Evolutionary conservation across 2,797 vertebrate genomes (phyloP).

Genomic region (Hypotaenidia okinawae): DNA sequence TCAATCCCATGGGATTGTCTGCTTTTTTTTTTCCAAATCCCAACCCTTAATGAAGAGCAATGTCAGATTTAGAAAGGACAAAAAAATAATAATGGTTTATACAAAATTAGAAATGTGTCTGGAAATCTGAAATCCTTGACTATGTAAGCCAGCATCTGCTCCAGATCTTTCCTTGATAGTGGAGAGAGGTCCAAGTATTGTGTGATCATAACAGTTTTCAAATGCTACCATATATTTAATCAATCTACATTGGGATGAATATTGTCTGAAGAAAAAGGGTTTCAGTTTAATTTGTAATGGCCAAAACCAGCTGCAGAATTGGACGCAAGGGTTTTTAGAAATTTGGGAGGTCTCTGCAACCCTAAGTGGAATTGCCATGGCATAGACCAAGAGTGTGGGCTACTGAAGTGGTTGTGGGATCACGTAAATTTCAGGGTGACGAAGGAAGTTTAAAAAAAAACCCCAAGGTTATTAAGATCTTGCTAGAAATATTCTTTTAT

Average conservation of each 20-base stretch:
- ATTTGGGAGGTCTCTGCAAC: background rate
- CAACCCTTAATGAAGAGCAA: slow-evolving; percentile 24
- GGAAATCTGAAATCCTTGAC: slow-evolving; percentile 33
- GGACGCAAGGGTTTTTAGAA: background rate
- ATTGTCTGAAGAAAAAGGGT: background rate
- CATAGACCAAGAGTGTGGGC: background rate
- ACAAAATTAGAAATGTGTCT: slow-evolving; percentile 38
- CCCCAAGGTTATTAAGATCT: background rate
- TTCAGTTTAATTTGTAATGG: background rate
- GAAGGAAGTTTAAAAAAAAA: slow-evolving; percentile 4
- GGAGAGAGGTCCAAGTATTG: background rate
- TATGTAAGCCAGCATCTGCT: background rate
- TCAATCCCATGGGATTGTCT: slow-evolving; percentile 64
- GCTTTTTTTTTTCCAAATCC: background rate
- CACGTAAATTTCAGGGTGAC: slow-evolving; percentile 1
- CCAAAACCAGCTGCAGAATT: background rate
- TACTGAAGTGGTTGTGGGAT: background rate
- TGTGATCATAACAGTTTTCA: background rate
- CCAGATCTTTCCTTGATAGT: background rate
- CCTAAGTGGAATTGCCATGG: background rate
- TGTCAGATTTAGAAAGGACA: slow-evolving; percentile 38
- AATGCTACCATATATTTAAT: background rate
- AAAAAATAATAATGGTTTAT: background rate
- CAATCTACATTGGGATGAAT: background rate
- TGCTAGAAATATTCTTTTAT: background rate